Evolutionary conservation across 2,888 invertebrate species (phyloP), one percentile per base, ranked within the genome.

Genomic region (Entomobrya multifasciata): DNA sequence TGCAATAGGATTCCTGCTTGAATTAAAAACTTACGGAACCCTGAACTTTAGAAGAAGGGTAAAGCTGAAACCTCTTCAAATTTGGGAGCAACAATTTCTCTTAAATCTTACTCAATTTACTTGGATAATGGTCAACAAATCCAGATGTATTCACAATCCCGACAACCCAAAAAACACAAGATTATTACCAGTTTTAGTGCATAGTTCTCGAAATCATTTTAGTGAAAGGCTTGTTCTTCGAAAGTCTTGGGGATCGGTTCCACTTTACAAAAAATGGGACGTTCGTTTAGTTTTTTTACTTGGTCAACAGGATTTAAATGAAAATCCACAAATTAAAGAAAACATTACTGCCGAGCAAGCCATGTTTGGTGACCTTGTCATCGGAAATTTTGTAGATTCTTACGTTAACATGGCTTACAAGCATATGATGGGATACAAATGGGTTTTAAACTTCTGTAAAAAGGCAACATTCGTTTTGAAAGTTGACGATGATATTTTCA

Each of bases 401-500:
- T 82, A 82, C 36, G 88, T 11, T 1, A 91, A 91, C 78, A 76
- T 92, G 15, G 91, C 91, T 0, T 91, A 91, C 41, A 92, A 92
- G 79, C 91, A 92, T 79, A 52, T 92, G 30, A 89, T 91, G 89
- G 91, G 91, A 36, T 91, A 91, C 88, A 91, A 91, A 87, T 92
- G 91, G 91, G 89, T 89, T 0, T 25, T 89, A 2, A 80, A 89
- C 13, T 91, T 82, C 83, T 92, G 92, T 74, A 88, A 88, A 10
- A 62, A 87, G 0, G 89, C 91, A 1, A 86, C 87, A 6, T 91
- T 91, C 55, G 81, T 91, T 27, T 70, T 91, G 41, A 92, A 92
- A 86, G 87, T 90, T 20, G 92, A 92, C 60, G 92, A 92, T 62
- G 92, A 60, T 10, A 79, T 67, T 30, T 79, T 79, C 22, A 67